Conservation (phyloP, 2,797 vertebrate genomes). For the Lepilemur septentrionalis region DNA sequence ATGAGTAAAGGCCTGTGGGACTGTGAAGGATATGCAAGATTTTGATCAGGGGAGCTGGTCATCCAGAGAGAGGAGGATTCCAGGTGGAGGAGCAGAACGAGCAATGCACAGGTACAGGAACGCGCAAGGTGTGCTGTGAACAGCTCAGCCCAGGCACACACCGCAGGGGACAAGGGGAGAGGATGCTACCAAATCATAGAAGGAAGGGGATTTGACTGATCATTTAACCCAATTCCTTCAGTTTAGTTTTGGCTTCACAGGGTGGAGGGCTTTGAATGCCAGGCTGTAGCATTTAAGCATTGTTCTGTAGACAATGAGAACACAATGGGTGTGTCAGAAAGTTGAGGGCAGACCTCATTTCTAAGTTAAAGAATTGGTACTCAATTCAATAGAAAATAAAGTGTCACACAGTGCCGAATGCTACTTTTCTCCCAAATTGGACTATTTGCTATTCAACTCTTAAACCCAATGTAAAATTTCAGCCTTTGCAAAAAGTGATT, state of each 20-base stretch:
- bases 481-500: not conserved
- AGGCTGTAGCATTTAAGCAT: not conserved
- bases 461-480: not conserved
- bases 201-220: not conserved
- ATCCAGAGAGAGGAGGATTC: not conserved
- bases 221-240: not conserved
- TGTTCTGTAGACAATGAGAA: not conserved
- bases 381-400: not conserved
- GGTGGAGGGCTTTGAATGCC: not conserved
- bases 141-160: fast-evolving
- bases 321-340: not conserved
- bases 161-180: not conserved
- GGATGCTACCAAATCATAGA: not conserved
- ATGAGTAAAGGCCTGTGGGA: not conserved
- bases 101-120: not conserved
- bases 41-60: not conserved
- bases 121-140: not conserved
- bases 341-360: not conserved
- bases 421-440: not conserved
- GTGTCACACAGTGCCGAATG: too few relatives aligned
- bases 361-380: not conserved
- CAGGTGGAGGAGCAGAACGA: not conserved
- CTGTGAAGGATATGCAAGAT: not conserved
- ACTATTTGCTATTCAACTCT: not conserved
- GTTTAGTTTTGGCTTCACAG: not conserved